Base-by-base conservation (phyloP, 2,113 vertebrate genomes). In the Macheiramphus alcinus region DNA sequence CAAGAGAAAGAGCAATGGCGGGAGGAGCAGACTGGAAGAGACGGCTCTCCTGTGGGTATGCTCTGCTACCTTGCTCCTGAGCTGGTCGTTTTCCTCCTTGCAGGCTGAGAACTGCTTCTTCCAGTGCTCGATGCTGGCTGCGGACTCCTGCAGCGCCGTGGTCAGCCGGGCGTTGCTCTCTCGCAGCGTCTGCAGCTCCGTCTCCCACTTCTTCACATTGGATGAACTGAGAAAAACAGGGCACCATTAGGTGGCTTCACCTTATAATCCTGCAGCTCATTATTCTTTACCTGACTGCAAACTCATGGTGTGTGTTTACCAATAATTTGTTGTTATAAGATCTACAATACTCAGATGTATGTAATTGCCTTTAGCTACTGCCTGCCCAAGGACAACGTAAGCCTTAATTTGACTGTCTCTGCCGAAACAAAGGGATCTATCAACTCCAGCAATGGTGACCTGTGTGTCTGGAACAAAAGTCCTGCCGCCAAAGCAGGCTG, bases 151-250 rank as follows among this genome's bases (percentile, higher is more conserved):
- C 94, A 99, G 98, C 0, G 99, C 98, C 0, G 99, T 98, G 78
- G 96, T 98, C 94, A 99, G 98, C 66, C 99, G 97, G 23, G 98
- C 98, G 0, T 99, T 99, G 97, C 98, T 99, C 94, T 99, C 99
- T 85, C 98, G 98, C 95, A 99, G 98, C 7, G 99, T 98, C 98
- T 99, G 99, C 94, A 99, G 98, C 96, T 99, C 99, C 0, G 98
- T 98, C 98, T 99, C 99, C 98, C 99, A 99, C 95, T 99, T 99
- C 98, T 99, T 99, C 90, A 99, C 98, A 0, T 99, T 99, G 97
- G 98, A 98, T 17, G 99, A 98, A 62, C 99, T 99, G 96, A 17
- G 56, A 20, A 75, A 45, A 91, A 68, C 78, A 67, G 74, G 53
- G 78, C 15, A 61, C 29, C 63, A 1, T 65, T 65, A 80, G 85